phyloP scores from a whole-genome alignment of 2,113 vertebrate species.

The Channa maculata region DNA sequence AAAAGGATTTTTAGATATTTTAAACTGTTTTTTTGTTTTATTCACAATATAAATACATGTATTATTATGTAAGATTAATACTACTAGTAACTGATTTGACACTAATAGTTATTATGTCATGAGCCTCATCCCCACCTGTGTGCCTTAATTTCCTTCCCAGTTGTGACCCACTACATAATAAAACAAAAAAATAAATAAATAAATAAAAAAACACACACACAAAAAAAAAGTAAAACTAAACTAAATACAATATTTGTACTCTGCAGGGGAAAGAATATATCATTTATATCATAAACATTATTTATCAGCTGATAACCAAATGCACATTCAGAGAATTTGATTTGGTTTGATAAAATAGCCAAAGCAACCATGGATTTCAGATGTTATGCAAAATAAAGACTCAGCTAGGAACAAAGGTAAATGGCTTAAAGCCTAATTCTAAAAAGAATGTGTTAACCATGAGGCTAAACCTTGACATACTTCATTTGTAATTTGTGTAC shows the following conservation, averaged over 20 bases:
- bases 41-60: no score
- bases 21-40: no score
- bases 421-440: no score
- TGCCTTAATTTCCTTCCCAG: constrained; percentile 46
- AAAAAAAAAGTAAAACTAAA: constrained; percentile 53
- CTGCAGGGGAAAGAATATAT: constrained; percentile 67
- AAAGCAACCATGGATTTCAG: constrained; percentile 53
- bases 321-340: constrained; percentile 73
- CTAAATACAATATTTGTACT: constrained; percentile 67
- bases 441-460: no score
- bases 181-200: constrained; percentile 37
- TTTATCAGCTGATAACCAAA: constrained; percentile 74
- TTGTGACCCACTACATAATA: constrained; percentile 41
- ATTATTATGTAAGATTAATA: no score
- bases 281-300: constrained; percentile 72
- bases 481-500: not conserved
- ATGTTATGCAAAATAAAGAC: not conserved
- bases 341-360: constrained; percentile 19
- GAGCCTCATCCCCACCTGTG: constrained; percentile 72
- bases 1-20: no score
- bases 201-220: constrained; percentile 31
- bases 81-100: not conserved
- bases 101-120: constrained; percentile 65
- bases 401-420: not conserved
- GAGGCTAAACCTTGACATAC: not conserved